Evolutionary conservation across 2,113 vertebrate genomes (phyloP).

Genomic region (Calidris pugnax): DNA sequence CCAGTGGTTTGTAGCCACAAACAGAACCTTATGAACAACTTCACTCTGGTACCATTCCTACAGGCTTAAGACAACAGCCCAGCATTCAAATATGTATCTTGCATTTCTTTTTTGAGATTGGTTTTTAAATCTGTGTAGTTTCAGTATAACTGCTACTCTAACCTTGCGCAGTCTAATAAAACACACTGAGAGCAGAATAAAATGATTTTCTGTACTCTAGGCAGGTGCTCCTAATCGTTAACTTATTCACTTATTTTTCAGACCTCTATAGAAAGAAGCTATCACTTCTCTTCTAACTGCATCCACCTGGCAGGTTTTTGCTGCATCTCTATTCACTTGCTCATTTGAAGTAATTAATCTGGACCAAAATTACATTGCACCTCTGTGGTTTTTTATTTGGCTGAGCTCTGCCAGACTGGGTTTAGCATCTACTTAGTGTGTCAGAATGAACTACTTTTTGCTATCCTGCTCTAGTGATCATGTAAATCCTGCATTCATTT

Average conservation of each 20-base stretch:
- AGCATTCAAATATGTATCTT: not conserved
- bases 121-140: not conserved
- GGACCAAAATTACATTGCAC: constrained; percentile 55
- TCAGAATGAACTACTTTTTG: constrained; percentile 63
- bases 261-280: constrained; percentile 48
- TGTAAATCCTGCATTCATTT: constrained; percentile 76
- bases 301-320: constrained; percentile 52
- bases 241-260: not conserved
- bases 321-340: constrained; percentile 40
- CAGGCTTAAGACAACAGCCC: not conserved
- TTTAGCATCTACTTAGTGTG: constrained; percentile 60
- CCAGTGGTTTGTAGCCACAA: not conserved
- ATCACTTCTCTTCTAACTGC: constrained; percentile 26
- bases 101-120: not conserved
- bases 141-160: not conserved
- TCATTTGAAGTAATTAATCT: constrained; percentile 67
- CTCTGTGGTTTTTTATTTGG: constrained; percentile 43
- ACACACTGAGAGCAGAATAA: not conserved
- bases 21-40: not conserved
- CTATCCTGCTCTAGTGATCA: constrained; percentile 52
- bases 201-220: not conserved
- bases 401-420: constrained; percentile 27
- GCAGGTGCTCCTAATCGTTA: not conserved
- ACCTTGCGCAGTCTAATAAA: not conserved
- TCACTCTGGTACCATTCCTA: not conserved